Evolutionary conservation across 2,888 invertebrate species (phyloP).

Genomic region (Noctua pronuba): DNA sequence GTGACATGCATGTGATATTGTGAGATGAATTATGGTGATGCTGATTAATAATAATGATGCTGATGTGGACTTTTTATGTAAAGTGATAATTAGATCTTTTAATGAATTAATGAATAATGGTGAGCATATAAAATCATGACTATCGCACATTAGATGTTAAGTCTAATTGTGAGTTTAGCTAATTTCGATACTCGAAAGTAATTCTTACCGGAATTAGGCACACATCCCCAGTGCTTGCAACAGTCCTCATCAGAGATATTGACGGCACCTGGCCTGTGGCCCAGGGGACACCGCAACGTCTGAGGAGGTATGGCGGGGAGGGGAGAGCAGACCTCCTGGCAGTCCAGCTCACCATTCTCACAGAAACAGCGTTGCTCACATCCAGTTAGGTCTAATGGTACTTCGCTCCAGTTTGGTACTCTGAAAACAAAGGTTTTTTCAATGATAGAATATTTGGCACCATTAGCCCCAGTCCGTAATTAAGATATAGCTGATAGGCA

Average conservation of each 20-base stretch:
- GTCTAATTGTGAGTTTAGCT: background rate
- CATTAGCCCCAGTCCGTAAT: background rate
- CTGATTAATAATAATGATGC: conserved; percentile 9
- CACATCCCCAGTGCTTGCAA: conserved; percentile 94
- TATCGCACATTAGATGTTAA: conserved; percentile 1
- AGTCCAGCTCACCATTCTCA: conserved; percentile 96
- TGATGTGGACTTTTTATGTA: background rate
- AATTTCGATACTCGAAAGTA: background rate
- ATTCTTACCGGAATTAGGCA: conserved; percentile 79
- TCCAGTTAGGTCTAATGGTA: conserved; percentile 95
- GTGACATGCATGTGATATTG: conserved; percentile 72
- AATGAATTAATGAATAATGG: conserved; percentile 17
- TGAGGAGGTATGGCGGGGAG: conserved; percentile 94
- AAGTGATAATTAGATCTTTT: background rate
- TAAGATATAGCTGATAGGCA: background rate
- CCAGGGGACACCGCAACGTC: conserved; percentile 93
- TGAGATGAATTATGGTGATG: conserved; percentile 42
- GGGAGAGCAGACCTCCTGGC: conserved; percentile 95
- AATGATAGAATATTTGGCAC: background rate
- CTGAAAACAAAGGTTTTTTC: conserved; percentile 69
- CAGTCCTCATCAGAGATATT: conserved; percentile 94
- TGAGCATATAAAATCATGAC: conserved; percentile 14
- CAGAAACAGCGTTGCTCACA: conserved; percentile 97
- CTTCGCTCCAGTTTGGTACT: conserved; percentile 95
- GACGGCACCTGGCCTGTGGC: conserved; percentile 91